phyloP scores from a whole-genome alignment of 2,797 vertebrate genomes.

The Sebastes minor region DNA sequence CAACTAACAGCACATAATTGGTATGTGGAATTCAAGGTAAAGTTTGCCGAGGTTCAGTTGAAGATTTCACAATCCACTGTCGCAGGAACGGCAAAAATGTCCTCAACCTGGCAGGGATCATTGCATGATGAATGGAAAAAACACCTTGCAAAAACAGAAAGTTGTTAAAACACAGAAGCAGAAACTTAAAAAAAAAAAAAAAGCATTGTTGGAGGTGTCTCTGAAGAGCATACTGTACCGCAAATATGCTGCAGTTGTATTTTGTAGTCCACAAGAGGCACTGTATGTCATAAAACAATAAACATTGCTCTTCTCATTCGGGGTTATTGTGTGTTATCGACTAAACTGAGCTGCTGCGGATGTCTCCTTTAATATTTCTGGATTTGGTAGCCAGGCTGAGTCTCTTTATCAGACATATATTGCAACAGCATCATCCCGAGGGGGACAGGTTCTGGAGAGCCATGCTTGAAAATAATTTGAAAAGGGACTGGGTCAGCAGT shows the following conservation, averaged over 20 bases:
- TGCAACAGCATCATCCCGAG: conserved; percentile 4
- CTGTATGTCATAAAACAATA: neutral
- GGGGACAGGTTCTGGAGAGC: conserved; percentile 3
- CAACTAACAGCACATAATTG: conserved; percentile 24
- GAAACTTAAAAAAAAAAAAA: neutral
- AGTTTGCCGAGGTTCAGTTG: conserved; percentile 18
- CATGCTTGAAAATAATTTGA: conserved; percentile 15
- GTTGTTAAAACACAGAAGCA: neutral
- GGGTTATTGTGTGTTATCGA: neutral
- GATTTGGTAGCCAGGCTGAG: neutral
- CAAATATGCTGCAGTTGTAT: conserved; percentile 4
- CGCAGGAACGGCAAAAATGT: conserved; percentile 6
- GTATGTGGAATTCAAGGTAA: conserved; percentile 10
- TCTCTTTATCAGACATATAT: conserved; percentile 21
- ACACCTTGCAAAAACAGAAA: conserved; percentile 12
- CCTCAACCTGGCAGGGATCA: neutral
- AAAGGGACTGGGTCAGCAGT: conserved; percentile 33
- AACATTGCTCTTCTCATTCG: neutral
- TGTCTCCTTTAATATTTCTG: conserved; percentile 1
- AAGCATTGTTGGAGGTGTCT: neutral
- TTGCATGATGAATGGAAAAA: conserved; percentile 36
- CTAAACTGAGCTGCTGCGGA: neutral
- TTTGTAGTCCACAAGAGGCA: neutral
- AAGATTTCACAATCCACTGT: conserved; percentile 23
- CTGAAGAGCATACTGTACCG: neutral